Percentiles rank a stretch among this genome's conserved stretches.
Evolutionary conservation across 2,888 invertebrate genomes (phyloP).

Genomic region (Druceiella hillmani): DNA sequence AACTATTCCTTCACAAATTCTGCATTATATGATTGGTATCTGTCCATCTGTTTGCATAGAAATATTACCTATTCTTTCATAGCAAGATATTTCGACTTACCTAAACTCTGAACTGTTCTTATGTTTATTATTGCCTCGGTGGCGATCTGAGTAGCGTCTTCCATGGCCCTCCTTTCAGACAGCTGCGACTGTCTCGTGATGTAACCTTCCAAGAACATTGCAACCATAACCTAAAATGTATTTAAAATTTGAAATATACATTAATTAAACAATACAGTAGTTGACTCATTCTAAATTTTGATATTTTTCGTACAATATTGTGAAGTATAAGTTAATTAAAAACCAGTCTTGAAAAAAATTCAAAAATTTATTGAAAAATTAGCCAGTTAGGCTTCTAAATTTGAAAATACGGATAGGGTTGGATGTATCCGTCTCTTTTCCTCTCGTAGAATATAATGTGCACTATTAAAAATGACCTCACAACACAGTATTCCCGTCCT

Average conservation of each 20-base stretch:
- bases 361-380: too few species aligned
- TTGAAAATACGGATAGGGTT: too few species aligned
- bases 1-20: neutral
- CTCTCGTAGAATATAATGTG: too few species aligned
- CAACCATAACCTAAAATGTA: slow-evolving; percentile 43
- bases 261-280: too few species aligned
- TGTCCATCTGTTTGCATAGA: neutral
- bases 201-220: slow-evolving; percentile 57
- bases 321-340: too few species aligned
- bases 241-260: neutral
- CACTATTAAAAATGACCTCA: too few species aligned
- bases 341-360: too few species aligned
- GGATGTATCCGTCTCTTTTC: too few species aligned
- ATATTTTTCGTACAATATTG: too few species aligned
- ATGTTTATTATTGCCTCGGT: slow-evolving; percentile 63
- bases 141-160: slow-evolving; percentile 57
- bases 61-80: neutral
- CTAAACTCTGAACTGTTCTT: slow-evolving; percentile 59
- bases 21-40: neutral
- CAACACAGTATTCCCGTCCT: too few species aligned
- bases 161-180: slow-evolving; percentile 57
- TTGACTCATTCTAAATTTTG: too few species aligned
- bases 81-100: slow-evolving; percentile 30
- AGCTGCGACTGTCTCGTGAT: slow-evolving; percentile 53
- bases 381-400: too few species aligned